Base-by-base conservation (phyloP, 2,888 invertebrate genomes). In the Rotaria magnacalcarata region DNA sequence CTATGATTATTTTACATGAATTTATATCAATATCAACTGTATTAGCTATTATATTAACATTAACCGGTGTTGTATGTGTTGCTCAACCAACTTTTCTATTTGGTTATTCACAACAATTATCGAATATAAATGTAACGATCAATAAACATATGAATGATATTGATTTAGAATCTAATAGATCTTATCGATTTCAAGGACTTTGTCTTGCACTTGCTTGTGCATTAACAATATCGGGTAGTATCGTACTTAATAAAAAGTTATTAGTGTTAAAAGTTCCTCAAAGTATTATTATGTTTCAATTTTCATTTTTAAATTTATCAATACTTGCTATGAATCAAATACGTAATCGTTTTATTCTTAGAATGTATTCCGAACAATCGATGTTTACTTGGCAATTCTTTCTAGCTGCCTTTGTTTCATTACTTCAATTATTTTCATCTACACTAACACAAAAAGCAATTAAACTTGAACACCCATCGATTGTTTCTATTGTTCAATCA, bases 391-490 rank as follows among this genome's bases (percentile, higher is more conserved):
- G 80, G 80, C 47, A 47, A 80, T 80, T 47, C 24, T 6, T 47
- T n/a, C 10, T 80, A 24, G 80, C 80, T n/a, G 80, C 80, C 2
- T 24, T 21, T 14, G 80, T 80, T n/a, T 47, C 47, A n/a, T 80
- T 80, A 47, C 0, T 80, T 8, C 80, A 80, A 80, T 43, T 80
- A 47, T 10, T 43, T 47, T 80, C 80, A 14, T 80, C 80, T n/a
- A 47, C 47, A 24, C 14, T 80, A 24, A 80, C 80, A n/a, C 80
- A 80, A 80, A 80, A 80, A 80, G 80, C 80, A 21, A 80, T 80
- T n/a, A 80, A 80, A 80, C 80, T 80, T 24, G 80, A 80, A 80
- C 80, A 80, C n/a, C 80, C 80, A 80, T 80, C 80, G 5, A 47
- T 80, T 47, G 24, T 80, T 3, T 47, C 80, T 47, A n/a, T 80